Evolutionary conservation across 2,797 vertebrate species (phyloP).

Genomic region (Semotilus atromaculatus): DNA sequence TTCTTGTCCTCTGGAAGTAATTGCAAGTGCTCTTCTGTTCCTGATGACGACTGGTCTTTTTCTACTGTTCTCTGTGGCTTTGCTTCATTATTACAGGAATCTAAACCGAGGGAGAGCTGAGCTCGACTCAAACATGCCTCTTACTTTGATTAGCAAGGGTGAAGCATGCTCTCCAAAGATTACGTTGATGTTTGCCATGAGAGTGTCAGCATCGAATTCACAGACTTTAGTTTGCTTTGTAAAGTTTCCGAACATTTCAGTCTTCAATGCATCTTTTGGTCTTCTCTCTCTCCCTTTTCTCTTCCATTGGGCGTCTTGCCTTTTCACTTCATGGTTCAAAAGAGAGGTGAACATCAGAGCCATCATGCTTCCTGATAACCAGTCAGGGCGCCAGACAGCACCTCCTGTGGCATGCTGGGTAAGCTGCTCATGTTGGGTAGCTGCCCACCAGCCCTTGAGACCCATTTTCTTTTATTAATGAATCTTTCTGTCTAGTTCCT

Average conservation of each 20-base stretch:
- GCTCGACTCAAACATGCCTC: conserved; percentile 29
- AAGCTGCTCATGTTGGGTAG: conserved; percentile 51
- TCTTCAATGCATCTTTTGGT: neutral
- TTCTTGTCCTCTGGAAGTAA: conserved; percentile 39
- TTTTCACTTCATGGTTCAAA: conserved; percentile 44
- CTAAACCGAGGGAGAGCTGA: conserved; percentile 5
- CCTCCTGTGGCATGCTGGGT: conserved; percentile 63
- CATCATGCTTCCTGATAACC: conserved; percentile 46
- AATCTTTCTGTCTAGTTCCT: conserved; percentile 10
- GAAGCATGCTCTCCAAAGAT: neutral
- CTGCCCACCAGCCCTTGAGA: conserved; percentile 47
- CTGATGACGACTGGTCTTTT: conserved; percentile 24
- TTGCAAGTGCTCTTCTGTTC: conserved; percentile 13
- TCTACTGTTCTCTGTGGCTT: conserved; percentile 30
- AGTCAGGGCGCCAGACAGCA: conserved; percentile 52
- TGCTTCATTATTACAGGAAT: conserved; percentile 56
- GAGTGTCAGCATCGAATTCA: conserved; percentile 3
- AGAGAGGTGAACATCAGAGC: conserved; percentile 42
- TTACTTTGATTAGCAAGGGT: conserved; percentile 38
- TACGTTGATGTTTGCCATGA: conserved; percentile 9
- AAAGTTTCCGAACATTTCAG: neutral
- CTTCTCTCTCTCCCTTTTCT: conserved; percentile 15
- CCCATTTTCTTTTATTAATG: conserved; percentile 39
- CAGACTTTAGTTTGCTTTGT: conserved; percentile 18
- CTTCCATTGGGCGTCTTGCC: conserved; percentile 30